Conservation (phyloP, 2,113 vertebrate species). For the Entelurus aequoreus region DNA sequence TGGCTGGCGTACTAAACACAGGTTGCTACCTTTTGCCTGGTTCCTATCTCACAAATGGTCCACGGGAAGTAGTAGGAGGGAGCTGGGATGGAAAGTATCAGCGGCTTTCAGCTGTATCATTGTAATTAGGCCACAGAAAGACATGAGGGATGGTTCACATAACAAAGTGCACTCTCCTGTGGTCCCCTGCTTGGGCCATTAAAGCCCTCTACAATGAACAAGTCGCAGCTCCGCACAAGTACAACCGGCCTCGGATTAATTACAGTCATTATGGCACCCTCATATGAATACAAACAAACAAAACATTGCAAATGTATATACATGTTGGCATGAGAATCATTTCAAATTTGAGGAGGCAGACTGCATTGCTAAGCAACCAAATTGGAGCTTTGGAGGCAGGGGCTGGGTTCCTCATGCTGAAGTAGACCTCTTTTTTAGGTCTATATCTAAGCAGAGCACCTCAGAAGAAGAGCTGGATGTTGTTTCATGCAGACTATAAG, state of each 20-base stretch:
- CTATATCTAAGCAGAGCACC: background rate
- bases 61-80: slow-evolving; percentile 14
- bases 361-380: slow-evolving; percentile 58
- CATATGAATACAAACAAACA: slow-evolving; percentile 20
- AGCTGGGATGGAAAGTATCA: slow-evolving; percentile 2
- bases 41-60: no score
- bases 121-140: slow-evolving; percentile 50
- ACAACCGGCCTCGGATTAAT: slow-evolving; percentile 45
- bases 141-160: slow-evolving; percentile 41
- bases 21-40: no score
- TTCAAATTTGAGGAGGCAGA: slow-evolving; percentile 25
- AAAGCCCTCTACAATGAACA: slow-evolving; percentile 33
- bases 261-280: slow-evolving; percentile 52
- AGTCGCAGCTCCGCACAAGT: background rate
- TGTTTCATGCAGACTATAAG: no score
- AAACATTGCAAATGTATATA: slow-evolving; percentile 17
- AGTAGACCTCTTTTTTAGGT: slow-evolving; percentile 1
- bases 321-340: slow-evolving; percentile 19
- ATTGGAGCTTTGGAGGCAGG: slow-evolving; percentile 20
- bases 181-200: slow-evolving; percentile 36
- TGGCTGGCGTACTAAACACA: no score
- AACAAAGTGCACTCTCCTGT: slow-evolving; percentile 11
- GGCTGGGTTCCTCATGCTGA: slow-evolving; percentile 24
- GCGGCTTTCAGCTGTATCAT: slow-evolving; percentile 43
- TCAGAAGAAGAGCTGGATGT: background rate